Base-by-base conservation (phyloP, 2,113 vertebrate genomes). In the Nothobranchius kuhntae region DNA sequence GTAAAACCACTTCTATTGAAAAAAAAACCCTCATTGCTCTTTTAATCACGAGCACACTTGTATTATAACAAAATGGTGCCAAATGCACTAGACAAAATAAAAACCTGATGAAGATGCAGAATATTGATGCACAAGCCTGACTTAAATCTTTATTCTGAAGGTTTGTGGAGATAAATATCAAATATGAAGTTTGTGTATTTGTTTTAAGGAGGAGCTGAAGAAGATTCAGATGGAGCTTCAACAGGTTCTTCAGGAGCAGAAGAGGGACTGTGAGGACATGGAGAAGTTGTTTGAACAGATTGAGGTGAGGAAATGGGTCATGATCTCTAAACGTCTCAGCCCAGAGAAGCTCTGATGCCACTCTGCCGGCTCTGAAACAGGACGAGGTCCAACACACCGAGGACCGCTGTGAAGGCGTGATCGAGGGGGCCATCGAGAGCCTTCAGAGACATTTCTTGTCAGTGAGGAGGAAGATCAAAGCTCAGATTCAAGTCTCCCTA, bases 361-460 rank as follows among this genome's bases (percentile, higher is more conserved):
- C 35, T 45, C 9, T 10, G n/a, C 5, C 55, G 44, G 67, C 14
- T 72, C 0, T 57, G 15, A 65, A 75, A 68, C 82, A 90, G 89
- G 58, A 61, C 1, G 53, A 84, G 72, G 77, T 53, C 0, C 61
- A 4, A 21, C 14, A 75, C 35, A 70, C 81, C 0, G 68, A 71
- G 13, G 80, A 87, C 50, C 55, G 77, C 53, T 90, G 85, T 48
- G 79, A 85, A 60, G 56, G 46, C 9, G 5, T 84, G 65, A 59
- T 91, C 42, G 68, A 53, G 1, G 6, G 60, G 0, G 26, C 85
- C 51, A 86, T 87, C 0, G 70, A 80, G 42, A 72, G 54, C 15
- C 61, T 91, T n/a, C 81, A 89, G 77, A 75, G 10, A 35, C 73
- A 78, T 40, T 82, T 65, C 60, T 61, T 71, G 3, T 78, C 83